Percentiles rank a stretch among this genome's conserved stretches.
phyloP scores from a whole-genome alignment of 2,888 invertebrate genomes.

The Folsomia manolachei region DNA sequence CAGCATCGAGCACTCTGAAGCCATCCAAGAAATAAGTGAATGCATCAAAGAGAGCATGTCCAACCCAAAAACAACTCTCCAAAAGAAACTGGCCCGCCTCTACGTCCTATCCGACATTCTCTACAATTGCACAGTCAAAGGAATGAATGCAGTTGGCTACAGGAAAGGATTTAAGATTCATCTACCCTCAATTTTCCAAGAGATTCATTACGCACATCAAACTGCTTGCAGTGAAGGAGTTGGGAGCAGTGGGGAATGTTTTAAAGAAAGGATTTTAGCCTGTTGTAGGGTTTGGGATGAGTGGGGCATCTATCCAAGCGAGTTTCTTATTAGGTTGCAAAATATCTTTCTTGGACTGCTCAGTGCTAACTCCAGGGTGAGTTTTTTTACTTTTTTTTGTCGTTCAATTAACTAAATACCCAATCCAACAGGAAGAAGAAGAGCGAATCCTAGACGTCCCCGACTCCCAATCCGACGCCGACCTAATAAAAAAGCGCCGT shows the following conservation, averaged over 20 bases:
- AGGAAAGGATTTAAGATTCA: constrained; percentile 83
- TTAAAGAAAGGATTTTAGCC: constrained; percentile 82
- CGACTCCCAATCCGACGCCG: constrained; percentile 54
- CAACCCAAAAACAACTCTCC: constrained; percentile 71
- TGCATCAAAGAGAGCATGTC: constrained; percentile 85
- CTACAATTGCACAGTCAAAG: constrained; percentile 94
- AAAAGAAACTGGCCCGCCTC: constrained; percentile 84
- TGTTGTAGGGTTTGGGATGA: constrained; percentile 97
- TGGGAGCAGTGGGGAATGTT: constrained; percentile 76
- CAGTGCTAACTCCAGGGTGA: constrained; percentile 42
- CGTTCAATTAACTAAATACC: background rate
- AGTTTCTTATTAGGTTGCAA: constrained; percentile 81
- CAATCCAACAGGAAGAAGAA: constrained; percentile 35
- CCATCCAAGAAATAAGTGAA: constrained; percentile 91
- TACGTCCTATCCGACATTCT: constrained; percentile 95
- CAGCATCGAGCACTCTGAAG: constrained; percentile 97
- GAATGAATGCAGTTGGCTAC: constrained; percentile 92
- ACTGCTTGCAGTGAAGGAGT: constrained; percentile 29
- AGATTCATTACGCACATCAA: constrained; percentile 68
- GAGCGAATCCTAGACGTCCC: constrained; percentile 43
- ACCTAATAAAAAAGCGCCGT: constrained; percentile 23
- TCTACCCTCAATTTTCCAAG: constrained; percentile 71
- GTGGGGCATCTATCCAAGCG: constrained; percentile 91
- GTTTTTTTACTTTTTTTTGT: background rate
- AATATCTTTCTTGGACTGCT: constrained; percentile 82